Evolutionary conservation across 2,888 invertebrate genomes (phyloP), one percentile per base, ranked within the genome.

Genomic region (Odontocerum albicorne): DNA sequence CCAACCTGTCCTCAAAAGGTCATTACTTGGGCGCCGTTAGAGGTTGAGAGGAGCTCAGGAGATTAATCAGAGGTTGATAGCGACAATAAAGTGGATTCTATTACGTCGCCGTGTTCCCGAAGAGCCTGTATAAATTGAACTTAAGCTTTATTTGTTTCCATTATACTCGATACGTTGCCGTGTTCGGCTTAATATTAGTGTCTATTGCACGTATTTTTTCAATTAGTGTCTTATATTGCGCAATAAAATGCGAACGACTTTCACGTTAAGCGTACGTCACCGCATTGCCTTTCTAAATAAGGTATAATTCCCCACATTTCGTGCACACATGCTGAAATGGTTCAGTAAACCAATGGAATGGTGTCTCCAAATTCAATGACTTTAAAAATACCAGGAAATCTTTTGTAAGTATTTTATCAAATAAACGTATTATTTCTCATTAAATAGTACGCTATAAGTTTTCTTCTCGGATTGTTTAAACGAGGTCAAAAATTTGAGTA

Each of bases 1-100:
- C 36, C 49, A 44, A 49, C 44, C 49, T 33, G 49, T 19, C 22
- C 36, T 19, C 31, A 36, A 20, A 21, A 39, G 39, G 51, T 45
- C 52, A 20, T 45, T 45, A 39, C 49, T 42, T n/a, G 40, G 15
- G 19, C 42, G 39, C 27, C 47, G 19, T 17, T 54, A 22, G 27
- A 47, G 31, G 15, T 27, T 43, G 45, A 46, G 50, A 40, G 21
- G 39, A 47, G 49, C 47, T 50, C 49, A 21, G 49, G 42, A 49
- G 57, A 60, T 60, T 60, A 60, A 60, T 57, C 57, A 60, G 57
- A 36, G 44, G 54, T 44, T 50, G 50, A 54, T 51, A 51, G 49
- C 21, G 20, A 43, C 49, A 51, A 57, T 57, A 60, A 60, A 60
- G 43, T 44, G 52, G 51, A 52, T 60, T 60, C 60, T 44, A 60